Conservation (phyloP, 2,113 vertebrate species). For the Cacatua alba region DNA sequence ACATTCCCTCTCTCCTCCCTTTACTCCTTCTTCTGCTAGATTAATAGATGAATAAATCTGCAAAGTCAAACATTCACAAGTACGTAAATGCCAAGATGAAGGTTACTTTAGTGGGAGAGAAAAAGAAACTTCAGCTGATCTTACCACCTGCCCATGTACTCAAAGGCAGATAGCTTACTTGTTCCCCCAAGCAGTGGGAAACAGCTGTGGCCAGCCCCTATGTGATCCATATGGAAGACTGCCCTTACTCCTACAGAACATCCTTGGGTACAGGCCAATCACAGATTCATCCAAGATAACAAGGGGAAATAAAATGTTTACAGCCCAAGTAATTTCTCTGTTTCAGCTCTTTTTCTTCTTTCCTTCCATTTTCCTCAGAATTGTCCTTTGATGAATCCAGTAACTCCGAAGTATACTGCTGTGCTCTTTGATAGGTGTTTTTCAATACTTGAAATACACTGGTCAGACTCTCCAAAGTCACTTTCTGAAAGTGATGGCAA, state of each 20-base stretch:
- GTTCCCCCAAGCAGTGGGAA: background rate
- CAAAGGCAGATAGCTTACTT: background rate
- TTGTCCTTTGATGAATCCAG: background rate
- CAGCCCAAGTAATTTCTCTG: background rate
- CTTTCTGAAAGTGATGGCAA: background rate
- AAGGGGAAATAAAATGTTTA: background rate
- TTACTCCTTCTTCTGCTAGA: background rate
- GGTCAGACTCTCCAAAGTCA: background rate
- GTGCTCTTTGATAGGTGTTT: background rate
- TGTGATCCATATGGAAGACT: background rate
- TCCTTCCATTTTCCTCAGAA: background rate
- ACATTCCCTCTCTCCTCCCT: conserved; percentile 24
- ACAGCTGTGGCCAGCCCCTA: background rate
- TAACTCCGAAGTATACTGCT: background rate
- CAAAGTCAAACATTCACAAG: conserved; percentile 29
- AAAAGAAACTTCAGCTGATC: background rate
- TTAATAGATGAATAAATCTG: conserved; percentile 44
- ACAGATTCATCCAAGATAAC: background rate
- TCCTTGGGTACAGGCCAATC: background rate
- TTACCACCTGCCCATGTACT: background rate
- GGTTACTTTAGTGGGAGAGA: background rate
- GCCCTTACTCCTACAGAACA: background rate
- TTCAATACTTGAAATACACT: background rate
- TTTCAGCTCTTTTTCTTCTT: background rate
- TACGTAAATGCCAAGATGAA: conserved; percentile 6